phyloP scores from a whole-genome alignment of 2,113 vertebrate genomes.

The Otocyon megalotis region DNA sequence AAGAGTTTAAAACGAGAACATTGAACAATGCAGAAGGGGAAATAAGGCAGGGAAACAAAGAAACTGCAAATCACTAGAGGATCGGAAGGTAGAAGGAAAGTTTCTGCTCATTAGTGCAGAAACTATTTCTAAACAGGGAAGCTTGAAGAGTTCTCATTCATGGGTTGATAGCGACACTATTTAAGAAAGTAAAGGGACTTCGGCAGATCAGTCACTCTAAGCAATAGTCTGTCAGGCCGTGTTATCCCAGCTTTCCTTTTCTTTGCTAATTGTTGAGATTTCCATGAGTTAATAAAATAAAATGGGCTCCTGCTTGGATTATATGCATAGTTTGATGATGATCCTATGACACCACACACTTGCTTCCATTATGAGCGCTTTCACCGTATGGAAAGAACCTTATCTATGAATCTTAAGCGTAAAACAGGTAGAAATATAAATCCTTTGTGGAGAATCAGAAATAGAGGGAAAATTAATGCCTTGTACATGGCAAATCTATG shows the following conservation, averaged over 20 bases:
- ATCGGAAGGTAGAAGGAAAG: not conserved
- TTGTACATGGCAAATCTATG: not conserved
- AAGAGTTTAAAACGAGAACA: not conserved
- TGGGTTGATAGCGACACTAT: not conserved
- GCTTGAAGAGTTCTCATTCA: not conserved
- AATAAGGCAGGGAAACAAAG: not conserved
- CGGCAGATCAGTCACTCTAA: not conserved
- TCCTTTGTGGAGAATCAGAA: not conserved
- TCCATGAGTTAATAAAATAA: not conserved
- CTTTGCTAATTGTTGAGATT: not conserved
- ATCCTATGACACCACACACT: not conserved
- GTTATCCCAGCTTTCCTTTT: not conserved
- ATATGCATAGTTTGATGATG: rapidly evolving
- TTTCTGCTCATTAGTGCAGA: not conserved
- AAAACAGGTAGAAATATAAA: not conserved
- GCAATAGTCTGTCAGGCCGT: not conserved
- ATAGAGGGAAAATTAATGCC: not conserved
- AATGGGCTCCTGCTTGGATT: not conserved
- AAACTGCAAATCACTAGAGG: not conserved
- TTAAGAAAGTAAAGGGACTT: not conserved
- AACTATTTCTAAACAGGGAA: not conserved
- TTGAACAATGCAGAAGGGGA: not conserved
- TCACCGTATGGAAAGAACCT: not conserved
- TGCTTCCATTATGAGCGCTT: not conserved
- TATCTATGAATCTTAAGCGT: not conserved